Evolutionary conservation across 2,797 vertebrate genomes (phyloP).

Genomic region (Neoniphon sammara): DNA sequence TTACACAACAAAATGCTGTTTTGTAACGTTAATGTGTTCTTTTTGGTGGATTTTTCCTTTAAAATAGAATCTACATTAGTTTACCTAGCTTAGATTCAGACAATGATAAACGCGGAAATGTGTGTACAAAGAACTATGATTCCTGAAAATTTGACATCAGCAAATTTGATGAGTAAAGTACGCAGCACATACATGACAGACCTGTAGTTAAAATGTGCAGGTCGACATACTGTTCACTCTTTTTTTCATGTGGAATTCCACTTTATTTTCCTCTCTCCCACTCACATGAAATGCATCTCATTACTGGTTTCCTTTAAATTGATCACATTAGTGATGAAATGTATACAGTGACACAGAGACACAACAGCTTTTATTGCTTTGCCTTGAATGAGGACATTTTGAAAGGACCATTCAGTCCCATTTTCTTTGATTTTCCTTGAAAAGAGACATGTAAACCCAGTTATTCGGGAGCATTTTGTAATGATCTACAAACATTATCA

Average conservation of each 20-base stretch:
- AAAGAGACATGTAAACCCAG: too few relatives aligned
- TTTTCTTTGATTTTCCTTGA: neutral
- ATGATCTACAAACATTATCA: neutral
- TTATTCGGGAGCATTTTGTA: neutral
- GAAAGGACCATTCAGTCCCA: neutral
- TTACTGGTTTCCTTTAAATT: neutral
- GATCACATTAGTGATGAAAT: too few relatives aligned
- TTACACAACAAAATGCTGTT: too few relatives aligned
- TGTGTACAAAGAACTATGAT: neutral
- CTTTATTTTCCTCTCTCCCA: neutral
- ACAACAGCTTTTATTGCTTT: neutral
- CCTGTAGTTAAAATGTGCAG: too few relatives aligned
- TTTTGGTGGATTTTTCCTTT: too few relatives aligned
- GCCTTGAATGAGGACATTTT: neutral
- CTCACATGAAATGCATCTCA: neutral
- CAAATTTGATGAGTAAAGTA: too few relatives aligned
- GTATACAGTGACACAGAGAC: too few relatives aligned
- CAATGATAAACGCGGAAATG: neutral
- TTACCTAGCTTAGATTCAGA: neutral
- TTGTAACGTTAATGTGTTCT: too few relatives aligned
- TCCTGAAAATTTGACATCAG: too few relatives aligned
- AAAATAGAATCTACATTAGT: neutral
- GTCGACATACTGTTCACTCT: neutral
- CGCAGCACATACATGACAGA: too few relatives aligned
- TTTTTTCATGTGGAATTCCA: neutral